phyloP scores from a whole-genome alignment of 2,797 vertebrate genomes.

The Parauchenoglanis ngamensis region DNA sequence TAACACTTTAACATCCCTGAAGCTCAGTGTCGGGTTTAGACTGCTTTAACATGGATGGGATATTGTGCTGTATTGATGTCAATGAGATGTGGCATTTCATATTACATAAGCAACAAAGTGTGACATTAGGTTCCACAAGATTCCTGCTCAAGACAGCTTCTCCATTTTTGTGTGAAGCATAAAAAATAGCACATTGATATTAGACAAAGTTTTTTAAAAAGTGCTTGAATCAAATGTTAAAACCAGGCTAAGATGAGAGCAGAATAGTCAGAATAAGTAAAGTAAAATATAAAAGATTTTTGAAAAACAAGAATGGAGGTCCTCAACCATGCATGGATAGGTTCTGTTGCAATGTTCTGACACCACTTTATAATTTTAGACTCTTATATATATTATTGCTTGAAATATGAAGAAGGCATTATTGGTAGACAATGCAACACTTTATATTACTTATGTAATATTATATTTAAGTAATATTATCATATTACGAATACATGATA shows the following conservation, averaged over 20 bases:
- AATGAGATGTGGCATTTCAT: constrained; percentile 23
- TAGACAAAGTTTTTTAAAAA: background rate
- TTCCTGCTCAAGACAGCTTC: background rate
- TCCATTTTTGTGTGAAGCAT: background rate
- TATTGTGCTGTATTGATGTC: constrained; percentile 7
- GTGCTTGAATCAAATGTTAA: constrained; percentile 6
- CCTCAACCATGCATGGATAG: background rate
- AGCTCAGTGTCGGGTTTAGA: background rate
- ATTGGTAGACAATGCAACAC: background rate
- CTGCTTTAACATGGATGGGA: background rate
- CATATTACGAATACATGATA: background rate
- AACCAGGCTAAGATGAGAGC: background rate
- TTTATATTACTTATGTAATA: no score
- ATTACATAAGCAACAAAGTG: constrained; percentile 24
- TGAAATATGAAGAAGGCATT: background rate
- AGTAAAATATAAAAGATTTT: background rate
- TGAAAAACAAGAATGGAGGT: no score
- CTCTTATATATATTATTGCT: background rate
- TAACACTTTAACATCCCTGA: background rate
- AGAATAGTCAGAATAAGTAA: background rate
- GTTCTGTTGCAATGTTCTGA: background rate
- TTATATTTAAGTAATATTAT: background rate
- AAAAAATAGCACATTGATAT: constrained; percentile 1
- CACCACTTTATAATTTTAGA: background rate
- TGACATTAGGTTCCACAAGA: constrained; percentile 16